phyloP scores from a whole-genome alignment of 2,797 vertebrate species.

The Pogonophryne albipinna region DNA sequence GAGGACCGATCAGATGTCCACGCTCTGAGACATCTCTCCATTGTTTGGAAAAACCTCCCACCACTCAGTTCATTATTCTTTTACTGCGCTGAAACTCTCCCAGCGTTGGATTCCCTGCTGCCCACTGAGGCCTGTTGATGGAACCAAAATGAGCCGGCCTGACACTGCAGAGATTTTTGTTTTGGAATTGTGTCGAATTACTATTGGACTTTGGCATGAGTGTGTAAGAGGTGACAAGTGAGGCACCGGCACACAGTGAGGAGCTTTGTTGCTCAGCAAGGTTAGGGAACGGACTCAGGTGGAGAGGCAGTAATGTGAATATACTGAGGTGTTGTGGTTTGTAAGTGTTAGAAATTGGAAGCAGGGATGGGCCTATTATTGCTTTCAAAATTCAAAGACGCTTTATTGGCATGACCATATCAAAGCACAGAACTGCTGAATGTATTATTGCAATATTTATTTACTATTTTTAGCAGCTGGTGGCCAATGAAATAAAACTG shows the following conservation, averaged over 20 bases:
- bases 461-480: too few species aligned
- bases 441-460: too few species aligned
- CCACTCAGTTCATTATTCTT: constrained; percentile 65
- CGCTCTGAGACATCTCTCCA: constrained; percentile 37
- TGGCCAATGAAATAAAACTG: too few species aligned
- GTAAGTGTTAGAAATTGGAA: neutral
- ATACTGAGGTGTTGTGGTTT: neutral
- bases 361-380: neutral
- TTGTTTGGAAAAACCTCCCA: constrained; percentile 64
- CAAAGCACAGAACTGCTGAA: too few species aligned
- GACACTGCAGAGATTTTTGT: constrained; percentile 59
- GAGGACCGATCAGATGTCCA: constrained; percentile 60
- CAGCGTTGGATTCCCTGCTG: constrained; percentile 50
- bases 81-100: constrained; percentile 47
- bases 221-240: constrained; percentile 59
- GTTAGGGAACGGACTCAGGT: constrained; percentile 20
- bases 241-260: constrained; percentile 65
- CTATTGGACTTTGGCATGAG: constrained; percentile 41
- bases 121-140: constrained; percentile 49
- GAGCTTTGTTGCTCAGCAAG: constrained; percentile 66
- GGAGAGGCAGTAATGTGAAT: neutral
- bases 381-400: neutral
- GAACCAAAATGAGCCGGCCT: constrained; percentile 51
- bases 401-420: neutral
- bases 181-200: constrained; percentile 73